Evolutionary conservation across 2,797 vertebrate genomes (phyloP).

Genomic region (Acrossocheilus fasciatus): DNA sequence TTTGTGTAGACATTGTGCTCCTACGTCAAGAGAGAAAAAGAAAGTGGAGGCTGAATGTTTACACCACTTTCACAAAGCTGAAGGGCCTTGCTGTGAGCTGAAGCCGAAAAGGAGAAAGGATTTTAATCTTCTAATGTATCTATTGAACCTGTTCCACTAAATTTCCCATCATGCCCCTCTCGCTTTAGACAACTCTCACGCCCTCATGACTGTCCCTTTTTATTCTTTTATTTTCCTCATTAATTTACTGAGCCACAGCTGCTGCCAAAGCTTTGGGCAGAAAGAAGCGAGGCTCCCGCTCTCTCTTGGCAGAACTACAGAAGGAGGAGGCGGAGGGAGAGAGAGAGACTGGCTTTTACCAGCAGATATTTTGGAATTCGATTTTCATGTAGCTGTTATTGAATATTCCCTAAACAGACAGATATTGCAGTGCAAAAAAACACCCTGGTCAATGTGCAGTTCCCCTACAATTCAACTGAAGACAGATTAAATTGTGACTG

Average conservation of each 20-base stretch:
- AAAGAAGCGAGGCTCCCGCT: conserved; percentile 29
- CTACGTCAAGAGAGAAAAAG: not conserved
- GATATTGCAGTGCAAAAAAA: conserved; percentile 12
- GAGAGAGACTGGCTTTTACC: not conserved
- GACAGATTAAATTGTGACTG: conserved; percentile 24
- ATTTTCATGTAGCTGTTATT: conserved; percentile 31
- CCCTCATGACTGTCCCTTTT: conserved; percentile 42
- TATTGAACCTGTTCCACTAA: conserved; percentile 63
- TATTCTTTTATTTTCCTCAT: conserved; percentile 64
- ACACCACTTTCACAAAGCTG: not conserved
- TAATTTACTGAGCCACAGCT: conserved; percentile 65
- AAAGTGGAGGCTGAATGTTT: conserved; percentile 47
- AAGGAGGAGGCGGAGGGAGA: conserved; percentile 16
- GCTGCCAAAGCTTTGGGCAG: conserved; percentile 66
- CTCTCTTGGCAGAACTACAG: conserved; percentile 44
- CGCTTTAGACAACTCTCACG: conserved; percentile 32
- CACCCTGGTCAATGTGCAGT: not conserved
- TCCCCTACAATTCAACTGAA: conserved; percentile 14
- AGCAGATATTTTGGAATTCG: conserved; percentile 32
- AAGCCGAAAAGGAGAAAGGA: not conserved
- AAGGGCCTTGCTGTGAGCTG: conserved; percentile 6
- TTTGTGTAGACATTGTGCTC: conserved; percentile 29
- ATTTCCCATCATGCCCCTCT: conserved; percentile 54
- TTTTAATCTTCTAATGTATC: conserved; percentile 70
- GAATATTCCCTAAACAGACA: conserved; percentile 21